These are phyloP conservation scores for Kryptolebias ocellatus DNA, from an alignment of 2,797 vertebrate genomes.

Conservation along the genomic window DNA sequence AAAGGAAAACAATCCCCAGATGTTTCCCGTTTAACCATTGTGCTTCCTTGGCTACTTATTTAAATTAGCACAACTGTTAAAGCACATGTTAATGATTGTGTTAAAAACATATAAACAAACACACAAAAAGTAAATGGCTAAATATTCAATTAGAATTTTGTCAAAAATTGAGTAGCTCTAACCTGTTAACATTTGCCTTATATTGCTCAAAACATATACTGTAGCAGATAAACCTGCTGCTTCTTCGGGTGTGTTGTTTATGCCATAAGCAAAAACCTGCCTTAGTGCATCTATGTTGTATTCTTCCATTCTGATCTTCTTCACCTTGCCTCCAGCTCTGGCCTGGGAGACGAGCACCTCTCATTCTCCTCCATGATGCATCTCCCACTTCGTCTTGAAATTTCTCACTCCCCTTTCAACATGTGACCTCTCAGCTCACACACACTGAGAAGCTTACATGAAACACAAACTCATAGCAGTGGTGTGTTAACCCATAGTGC, in stretches of 20 bases:
- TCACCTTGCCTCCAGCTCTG: conserved; percentile 49
- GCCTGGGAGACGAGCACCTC: conserved; percentile 58
- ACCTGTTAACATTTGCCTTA: neutral
- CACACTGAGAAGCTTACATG: conserved; percentile 67
- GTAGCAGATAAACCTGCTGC: conserved; percentile 28
- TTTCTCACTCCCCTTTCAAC: conserved; percentile 54
- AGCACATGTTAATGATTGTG: neutral
- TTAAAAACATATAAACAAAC: conserved; percentile 2
- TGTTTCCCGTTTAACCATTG: conserved; percentile 26
- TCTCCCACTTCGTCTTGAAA: conserved; percentile 51
- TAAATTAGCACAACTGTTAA: neutral
- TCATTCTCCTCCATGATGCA: conserved; percentile 28
- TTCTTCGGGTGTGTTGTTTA: conserved; percentile 38
- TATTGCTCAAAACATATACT: conserved; percentile 25
- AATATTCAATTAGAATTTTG: neutral
- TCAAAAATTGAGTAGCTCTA: neutral
- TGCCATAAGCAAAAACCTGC: conserved; percentile 35
- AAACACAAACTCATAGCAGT: conserved; percentile 73
- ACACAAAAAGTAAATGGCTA: neutral
- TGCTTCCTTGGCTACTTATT: neutral
- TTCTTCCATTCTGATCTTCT: conserved; percentile 55
- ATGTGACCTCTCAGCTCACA: conserved; percentile 55
- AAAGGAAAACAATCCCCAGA: conserved; percentile 64
- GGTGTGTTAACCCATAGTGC: conserved; percentile 69
- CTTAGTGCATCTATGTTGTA: conserved; percentile 28